These are phyloP conservation scores for Drosophila nigricruria DNA, from an alignment of 2,888 invertebrate genomes.

Conservation along the genomic window DNA sequence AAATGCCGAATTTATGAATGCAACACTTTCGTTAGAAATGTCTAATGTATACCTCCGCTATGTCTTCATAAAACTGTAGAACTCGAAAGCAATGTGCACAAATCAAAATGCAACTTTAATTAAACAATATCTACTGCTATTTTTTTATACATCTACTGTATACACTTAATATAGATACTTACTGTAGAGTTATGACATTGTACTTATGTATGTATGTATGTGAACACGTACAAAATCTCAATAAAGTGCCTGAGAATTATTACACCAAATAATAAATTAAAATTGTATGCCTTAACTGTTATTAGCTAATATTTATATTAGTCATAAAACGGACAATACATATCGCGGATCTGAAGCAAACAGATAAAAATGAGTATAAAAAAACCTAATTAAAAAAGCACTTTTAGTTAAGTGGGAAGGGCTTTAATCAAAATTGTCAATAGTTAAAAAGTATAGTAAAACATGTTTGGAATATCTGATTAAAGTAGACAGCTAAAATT, in stretches of 20 bases:
- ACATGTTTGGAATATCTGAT: slow-evolving; percentile 38
- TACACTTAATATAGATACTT: slow-evolving; percentile 33
- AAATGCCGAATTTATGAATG: slow-evolving; percentile 33
- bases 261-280: slow-evolving; percentile 28
- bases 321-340: slow-evolving; percentile 13
- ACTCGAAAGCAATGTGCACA: slow-evolving; percentile 58
- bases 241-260: slow-evolving; percentile 75
- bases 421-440: slow-evolving; percentile 55
- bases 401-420: slow-evolving; percentile 20
- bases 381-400: slow-evolving; percentile 23
- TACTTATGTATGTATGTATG: slow-evolving; percentile 57
- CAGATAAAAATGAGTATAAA: slow-evolving; percentile 11
- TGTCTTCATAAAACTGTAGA: slow-evolving; percentile 58
- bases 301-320: slow-evolving; percentile 10
- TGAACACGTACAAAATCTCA: slow-evolving; percentile 60
- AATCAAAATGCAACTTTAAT: slow-evolving; percentile 44
- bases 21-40: slow-evolving; percentile 20
- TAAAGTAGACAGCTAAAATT: slow-evolving; percentile 30
- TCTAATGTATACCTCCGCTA: slow-evolving; percentile 36
- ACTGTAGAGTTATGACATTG: slow-evolving; percentile 35
- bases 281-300: slow-evolving; percentile 4
- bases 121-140: slow-evolving; percentile 37
- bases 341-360: slow-evolving; percentile 12
- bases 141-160: slow-evolving; percentile 47
- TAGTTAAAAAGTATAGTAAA: slow-evolving; percentile 46